Evolutionary conservation across 2,797 vertebrate genomes (phyloP).

Genomic region (Toxotes lorentzi): DNA sequence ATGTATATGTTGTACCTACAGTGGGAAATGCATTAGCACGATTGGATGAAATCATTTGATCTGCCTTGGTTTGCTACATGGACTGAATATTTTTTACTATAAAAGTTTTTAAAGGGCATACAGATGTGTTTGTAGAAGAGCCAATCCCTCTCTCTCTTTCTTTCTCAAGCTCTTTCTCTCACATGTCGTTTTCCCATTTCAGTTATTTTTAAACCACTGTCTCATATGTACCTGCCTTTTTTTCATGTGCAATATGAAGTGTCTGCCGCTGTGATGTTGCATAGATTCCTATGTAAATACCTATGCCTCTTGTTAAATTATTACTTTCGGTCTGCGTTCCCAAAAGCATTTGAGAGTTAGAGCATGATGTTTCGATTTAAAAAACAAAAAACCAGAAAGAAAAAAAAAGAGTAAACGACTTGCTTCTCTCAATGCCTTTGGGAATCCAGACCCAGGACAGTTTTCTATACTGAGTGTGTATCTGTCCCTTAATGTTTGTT

Average conservation of each 20-base stretch:
- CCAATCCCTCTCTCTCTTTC: conserved; percentile 38
- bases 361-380: conserved; percentile 60
- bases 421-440: conserved; percentile 45
- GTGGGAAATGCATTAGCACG: conserved; percentile 40
- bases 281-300: conserved; percentile 80
- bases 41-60: conserved; percentile 41
- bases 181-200: conserved; percentile 43
- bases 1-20: conserved; percentile 40
- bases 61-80: conserved; percentile 58
- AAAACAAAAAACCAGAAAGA: conserved; percentile 1
- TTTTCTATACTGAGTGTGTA: conserved; percentile 72
- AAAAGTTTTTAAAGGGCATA: conserved; percentile 64
- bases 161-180: conserved; percentile 39
- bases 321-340: conserved; percentile 71
- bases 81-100: conserved; percentile 58
- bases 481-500: conserved; percentile 72
- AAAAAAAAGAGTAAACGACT: not conserved
- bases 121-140: conserved; percentile 54
- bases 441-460: conserved; percentile 52
- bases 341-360: conserved; percentile 67
- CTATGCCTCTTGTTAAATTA: conserved; percentile 80
- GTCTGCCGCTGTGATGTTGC: conserved; percentile 78
- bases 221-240: conserved; percentile 80
- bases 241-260: conserved; percentile 83
- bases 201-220: conserved; percentile 61